Base-by-base conservation (phyloP, 2,888 invertebrate genomes). In the Dexiosoma caninum region DNA sequence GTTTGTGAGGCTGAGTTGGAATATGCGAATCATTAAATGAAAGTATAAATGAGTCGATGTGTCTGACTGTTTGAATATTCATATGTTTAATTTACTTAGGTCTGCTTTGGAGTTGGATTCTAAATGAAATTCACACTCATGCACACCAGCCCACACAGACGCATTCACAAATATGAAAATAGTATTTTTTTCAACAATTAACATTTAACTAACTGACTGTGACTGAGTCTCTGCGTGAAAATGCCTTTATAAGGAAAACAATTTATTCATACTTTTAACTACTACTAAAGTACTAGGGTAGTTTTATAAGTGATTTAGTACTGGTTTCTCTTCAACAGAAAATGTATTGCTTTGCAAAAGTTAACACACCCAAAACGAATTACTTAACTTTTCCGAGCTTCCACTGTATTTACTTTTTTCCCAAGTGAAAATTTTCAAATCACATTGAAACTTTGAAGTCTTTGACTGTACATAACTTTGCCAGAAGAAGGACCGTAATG, bases 51-150 rank as follows among this genome's bases (percentile, higher is more conserved):
- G 5, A 19, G n/a, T n/a, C 27, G 44, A 14, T 69, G 27, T 27
- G 3, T 35, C 4, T 44, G 19, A 57, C 27, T 66, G 27, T 51
- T 78, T 78, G 60, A 66, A 75, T 70, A 70, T 75, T 75, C 75
- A 79, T 64, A 59, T 70, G 30, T 53, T 75, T 59, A 51, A 79
- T 75, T 70, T 75, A 70, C 69, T 75, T 30, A 59, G 27, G 64
- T 59, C 57, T 75, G 51, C 27, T 44, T 51, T 59, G 19, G 53
- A 66, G 64, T 70, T 75, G 59, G 21, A 32, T 42, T 44, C 7
- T 5, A 70, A 75, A 66, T 71, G 49, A 57, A 69, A 67, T 55
- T 55, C 49, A 55, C 60, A 59, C 59, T 16, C 27, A 6, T 53
- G 46, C 30, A 49, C 12, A 62, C n/a, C n/a, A n/a, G n/a, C n/a